Base-by-base conservation (phyloP, 2,113 vertebrate genomes). In the Abramis brama region DNA sequence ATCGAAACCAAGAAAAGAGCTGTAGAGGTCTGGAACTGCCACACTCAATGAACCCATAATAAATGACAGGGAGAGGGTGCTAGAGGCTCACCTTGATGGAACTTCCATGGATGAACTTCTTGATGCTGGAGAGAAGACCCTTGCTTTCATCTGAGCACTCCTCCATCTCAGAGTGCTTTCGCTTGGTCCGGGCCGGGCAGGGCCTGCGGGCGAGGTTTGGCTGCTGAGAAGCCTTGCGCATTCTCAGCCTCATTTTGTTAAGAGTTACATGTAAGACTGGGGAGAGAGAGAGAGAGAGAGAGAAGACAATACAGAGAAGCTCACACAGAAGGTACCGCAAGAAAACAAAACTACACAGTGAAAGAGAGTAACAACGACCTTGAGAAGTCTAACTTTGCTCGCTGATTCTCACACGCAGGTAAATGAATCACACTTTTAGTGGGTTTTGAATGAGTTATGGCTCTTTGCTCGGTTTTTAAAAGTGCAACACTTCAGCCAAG, bases 231-330 rank as follows among this genome's bases (percentile, higher is more conserved):
- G 96, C 95, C 39, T 99, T 99, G 87, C 97, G 95, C 94, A 97
- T 97, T 95, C 98, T 98, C 97, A 99, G 97, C 97, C 96, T 99
- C 98, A 99, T 99, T 88, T 95, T 97, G 96, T 95, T 86, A 89
- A 90, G 92, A 92, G 89, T 94, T 95, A 95, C 97, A 98, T 98
- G 96, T 95, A 97, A 94, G 93, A 91, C 97, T 98, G 89, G 87
- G 47, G 79, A n/a, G 80, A 70, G 91, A 78, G 86, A 43, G 27
- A 27, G 39, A 39, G 36, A 39, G 39, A 39, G 36, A 39, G 36
- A 75, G 27, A 81, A 2, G 9, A 62, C 52, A n/a, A 86, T 15
- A 85, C 12, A 70, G 4, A 21, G 17, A 43, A 64, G 60, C 10
- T 36, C 9, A 84, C 0, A n/a, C 19, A 13, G 9, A 66, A 60